Conservation (phyloP, 2,797 vertebrate species). For the Amblyopsis hoosieri region DNA sequence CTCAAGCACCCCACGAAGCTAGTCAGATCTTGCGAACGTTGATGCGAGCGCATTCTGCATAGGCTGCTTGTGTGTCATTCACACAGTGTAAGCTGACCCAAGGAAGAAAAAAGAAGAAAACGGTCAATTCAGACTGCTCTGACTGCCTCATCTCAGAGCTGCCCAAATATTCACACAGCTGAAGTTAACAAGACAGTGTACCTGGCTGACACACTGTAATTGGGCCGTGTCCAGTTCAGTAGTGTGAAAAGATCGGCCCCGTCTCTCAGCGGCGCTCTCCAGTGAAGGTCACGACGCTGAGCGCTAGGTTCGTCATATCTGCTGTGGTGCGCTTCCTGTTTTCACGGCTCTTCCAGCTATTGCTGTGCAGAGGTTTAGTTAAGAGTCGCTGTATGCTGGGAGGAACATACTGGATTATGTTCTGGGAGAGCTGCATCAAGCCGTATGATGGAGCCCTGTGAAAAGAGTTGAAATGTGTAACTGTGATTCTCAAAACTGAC, state of each 20-base stretch:
- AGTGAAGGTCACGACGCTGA: slow-evolving; percentile 57
- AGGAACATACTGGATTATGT: slow-evolving; percentile 55
- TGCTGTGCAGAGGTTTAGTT: slow-evolving; percentile 50
- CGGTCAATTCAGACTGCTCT: slow-evolving; percentile 62
- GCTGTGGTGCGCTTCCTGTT: slow-evolving; percentile 38
- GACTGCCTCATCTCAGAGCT: slow-evolving; percentile 60
- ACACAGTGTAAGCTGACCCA: slow-evolving; percentile 40
- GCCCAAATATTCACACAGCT: slow-evolving; percentile 50
- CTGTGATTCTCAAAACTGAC: neutral
- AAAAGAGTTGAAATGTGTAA: neutral
- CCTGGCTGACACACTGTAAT: slow-evolving; percentile 56
- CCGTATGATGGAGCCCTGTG: slow-evolving; percentile 10
- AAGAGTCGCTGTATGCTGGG: slow-evolving; percentile 30
- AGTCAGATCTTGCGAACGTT: slow-evolving; percentile 61
- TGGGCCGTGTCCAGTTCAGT: slow-evolving; percentile 44
- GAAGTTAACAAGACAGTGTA: slow-evolving; percentile 69
- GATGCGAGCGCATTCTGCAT: slow-evolving; percentile 67
- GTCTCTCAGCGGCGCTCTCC: slow-evolving; percentile 46
- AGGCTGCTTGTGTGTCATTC: slow-evolving; percentile 56
- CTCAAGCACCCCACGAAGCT: slow-evolving; percentile 53
- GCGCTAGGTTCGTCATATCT: slow-evolving; percentile 45
- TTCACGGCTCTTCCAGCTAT: slow-evolving; percentile 58
- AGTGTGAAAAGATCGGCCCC: slow-evolving; percentile 48
- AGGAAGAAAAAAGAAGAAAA: slow-evolving; percentile 67
- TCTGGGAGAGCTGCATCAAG: slow-evolving; percentile 66